Base-by-base conservation (phyloP, 2,888 invertebrate species). In the Archips xylosteana region DNA sequence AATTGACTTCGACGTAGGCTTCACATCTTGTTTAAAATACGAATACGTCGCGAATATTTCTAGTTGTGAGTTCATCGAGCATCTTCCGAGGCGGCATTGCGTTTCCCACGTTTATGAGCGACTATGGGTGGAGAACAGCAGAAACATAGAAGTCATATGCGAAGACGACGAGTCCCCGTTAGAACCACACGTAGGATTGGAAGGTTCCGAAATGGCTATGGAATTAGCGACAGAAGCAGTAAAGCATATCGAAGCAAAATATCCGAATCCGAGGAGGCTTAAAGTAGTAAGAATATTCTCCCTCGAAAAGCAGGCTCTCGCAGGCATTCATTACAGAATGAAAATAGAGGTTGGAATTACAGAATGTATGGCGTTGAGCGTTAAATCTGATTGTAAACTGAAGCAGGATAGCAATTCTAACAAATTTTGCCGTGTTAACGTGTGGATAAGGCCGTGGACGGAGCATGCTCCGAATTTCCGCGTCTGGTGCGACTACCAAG, bases 171-270 rank as follows among this genome's bases (percentile, higher is more conserved):
- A 90, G 69, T 86, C 87, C 4, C 89, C 90, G 2, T 76, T 92
- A 51, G 88, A 91, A 79, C 80, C 87, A 3, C 88, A 89, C 51
- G 84, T 89, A 47, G 88, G 89, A 76, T 88, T 89, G 61, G 87
- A 89, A 75, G 89, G 84, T 73, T 83, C 89, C 13, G 87, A 89
- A 70, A 85, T 84, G 66, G 90, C 90, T 2, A 86, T 81, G 77
- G 83, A 83, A 45, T 74, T 94, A 23, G 92, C 92, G 2, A 83
- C 85, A 60, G 85, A 88, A 76, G 90, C 92, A 2, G 79, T 94
- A 61, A 93, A 88, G 81, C 88, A 91, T 59, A 90, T 94, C 45
- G 94, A 94, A 79, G 91, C 91, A 0, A 94, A 93, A 76, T 94
- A 94, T 77, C 92, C 92, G 2, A 85, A 90, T 75, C 87, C 90